A percentile compares a stretch with the other conserved stretches of the same genome.
Evolutionary conservation across 2,888 invertebrate genomes (phyloP).

Genomic region (Nebria brevicollis): DNA sequence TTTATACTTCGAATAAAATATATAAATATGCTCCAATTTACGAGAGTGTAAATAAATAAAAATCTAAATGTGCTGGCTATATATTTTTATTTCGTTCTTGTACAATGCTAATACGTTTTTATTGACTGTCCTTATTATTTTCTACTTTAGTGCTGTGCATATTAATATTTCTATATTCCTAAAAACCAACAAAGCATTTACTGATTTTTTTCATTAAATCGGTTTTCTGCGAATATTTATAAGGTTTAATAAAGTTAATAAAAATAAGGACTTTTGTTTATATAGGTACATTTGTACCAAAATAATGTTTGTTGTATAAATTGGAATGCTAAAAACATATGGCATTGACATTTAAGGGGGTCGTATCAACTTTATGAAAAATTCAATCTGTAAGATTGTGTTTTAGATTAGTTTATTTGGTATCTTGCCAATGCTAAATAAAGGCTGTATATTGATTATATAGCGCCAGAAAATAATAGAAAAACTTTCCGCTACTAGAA

Average conservation of each 20-base stretch:
- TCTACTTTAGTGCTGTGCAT: too few species aligned
- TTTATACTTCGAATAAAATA: background rate
- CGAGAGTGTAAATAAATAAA: background rate
- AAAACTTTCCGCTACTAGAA: background rate
- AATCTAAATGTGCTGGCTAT: background rate
- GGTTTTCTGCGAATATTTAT: too few species aligned
- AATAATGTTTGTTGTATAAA: too few species aligned
- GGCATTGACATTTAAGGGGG: too few species aligned
- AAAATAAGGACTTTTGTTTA: too few species aligned
- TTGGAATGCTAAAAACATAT: too few species aligned
- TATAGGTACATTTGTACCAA: too few species aligned
- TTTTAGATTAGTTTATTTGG: background rate
- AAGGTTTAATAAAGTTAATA: too few species aligned
- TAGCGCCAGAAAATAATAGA: background rate
- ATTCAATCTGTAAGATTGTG: background rate
- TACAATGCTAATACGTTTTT: background rate
- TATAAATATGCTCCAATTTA: background rate
- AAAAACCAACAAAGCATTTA: too few species aligned
- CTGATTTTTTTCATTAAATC: too few species aligned
- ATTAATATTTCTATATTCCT: too few species aligned
- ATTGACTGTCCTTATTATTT: too few species aligned
- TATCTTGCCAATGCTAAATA: background rate
- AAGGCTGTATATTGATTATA: background rate
- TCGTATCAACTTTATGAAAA: background rate
- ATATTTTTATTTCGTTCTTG: background rate